Evolutionary conservation across 1,140 invertebrate species (phyloP), one percentile per base, ranked within the genome.

Genomic region (Psilanteris sp.): DNA sequence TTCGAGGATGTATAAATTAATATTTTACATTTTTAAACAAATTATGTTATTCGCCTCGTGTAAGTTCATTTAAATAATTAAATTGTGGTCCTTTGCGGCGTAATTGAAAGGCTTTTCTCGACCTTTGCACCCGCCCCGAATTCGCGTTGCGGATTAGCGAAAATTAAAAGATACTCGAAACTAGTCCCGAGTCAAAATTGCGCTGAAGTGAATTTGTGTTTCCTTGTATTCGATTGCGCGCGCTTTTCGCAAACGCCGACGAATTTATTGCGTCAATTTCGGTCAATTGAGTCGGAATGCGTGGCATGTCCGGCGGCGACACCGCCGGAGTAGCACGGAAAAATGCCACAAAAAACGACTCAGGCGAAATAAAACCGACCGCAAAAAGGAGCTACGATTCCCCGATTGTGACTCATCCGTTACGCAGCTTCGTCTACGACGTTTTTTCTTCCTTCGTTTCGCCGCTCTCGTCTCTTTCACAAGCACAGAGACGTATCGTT

Each of bases 211-310:
- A 34, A 57, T 15, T 57, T 27, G 15, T 27, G 15, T 20, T 3
- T 20, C 18, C 2, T 20, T 2, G 18, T 20, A 31, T 46, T 26
- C 29, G 16, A 27, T 67, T 29, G 29, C 18, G 22, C 43, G 13
- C 20, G 31, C 14, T 54, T 62, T 62, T 24, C 39, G 44, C 52
- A 22, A 66, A 66, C 14, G 29, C 44, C 50, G 37, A 44, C 43
- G 77, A 81, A 83, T 83, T 81, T 71, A 78, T 77, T 77, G 71
- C 73, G 76, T 79, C 77, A 80, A 81, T 81, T 84, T 77, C 50
- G 80, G 61, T 72, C 82, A 84, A 84, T 83, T 79, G 78, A 62
- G 62, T 73, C 62, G 83, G 82, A 85, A 85, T 85, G 82, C 78
- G 80, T 77, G 80, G 75, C 62, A 73, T 64, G 80, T 80, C 77